Evolutionary conservation across 2,113 vertebrate genomes (phyloP).

Genomic region (Bufo bufo): DNA sequence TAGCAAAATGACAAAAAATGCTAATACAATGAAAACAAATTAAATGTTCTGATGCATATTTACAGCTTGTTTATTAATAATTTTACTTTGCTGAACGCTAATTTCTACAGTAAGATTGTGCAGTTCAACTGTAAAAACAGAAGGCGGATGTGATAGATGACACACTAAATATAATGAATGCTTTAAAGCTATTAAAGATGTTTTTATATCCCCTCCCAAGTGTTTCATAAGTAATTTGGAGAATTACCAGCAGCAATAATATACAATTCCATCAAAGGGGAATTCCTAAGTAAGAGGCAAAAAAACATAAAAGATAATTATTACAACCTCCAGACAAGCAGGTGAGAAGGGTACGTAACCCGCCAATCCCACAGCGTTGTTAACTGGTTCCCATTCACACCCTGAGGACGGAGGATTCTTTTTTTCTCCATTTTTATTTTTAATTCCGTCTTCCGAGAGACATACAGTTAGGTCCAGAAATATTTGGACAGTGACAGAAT

Average conservation of each 20-base stretch:
- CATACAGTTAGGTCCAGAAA: too few relatives aligned
- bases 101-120: neutral
- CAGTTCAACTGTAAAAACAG: neutral
- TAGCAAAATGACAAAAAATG: neutral
- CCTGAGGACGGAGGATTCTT: too few relatives aligned
- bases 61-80: neutral
- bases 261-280: neutral
- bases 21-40: neutral
- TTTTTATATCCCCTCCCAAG: slow-evolving; percentile 15
- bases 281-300: slow-evolving; percentile 13
- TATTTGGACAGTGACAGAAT: too few relatives aligned
- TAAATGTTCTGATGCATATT: neutral
- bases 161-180: neutral
- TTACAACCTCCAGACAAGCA: slow-evolving; percentile 12
- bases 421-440: too few relatives aligned
- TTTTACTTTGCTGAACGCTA: neutral
- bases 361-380: neutral
- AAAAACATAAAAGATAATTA: neutral
- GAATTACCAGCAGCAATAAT: neutral
- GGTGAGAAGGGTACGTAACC: neutral
- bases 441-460: too few relatives aligned
- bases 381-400: too few relatives aligned
- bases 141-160: neutral
- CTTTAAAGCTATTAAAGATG: slow-evolving; percentile 5
- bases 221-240: neutral